Conservation (phyloP, 1,140 invertebrate genomes). For the Hormaphis cornu region DNA sequence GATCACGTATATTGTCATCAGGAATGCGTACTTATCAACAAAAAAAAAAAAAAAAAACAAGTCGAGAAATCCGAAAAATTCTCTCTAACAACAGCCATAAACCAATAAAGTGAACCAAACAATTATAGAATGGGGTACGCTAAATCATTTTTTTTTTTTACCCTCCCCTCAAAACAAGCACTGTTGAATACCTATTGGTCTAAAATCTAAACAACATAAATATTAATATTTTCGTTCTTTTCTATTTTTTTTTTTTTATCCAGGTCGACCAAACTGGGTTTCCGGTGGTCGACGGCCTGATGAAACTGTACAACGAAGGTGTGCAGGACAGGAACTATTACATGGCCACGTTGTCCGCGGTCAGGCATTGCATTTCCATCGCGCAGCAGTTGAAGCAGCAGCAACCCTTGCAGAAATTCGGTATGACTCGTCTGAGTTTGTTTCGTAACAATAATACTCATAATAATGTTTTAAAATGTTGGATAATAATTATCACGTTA, state of each 20-base stretch:
- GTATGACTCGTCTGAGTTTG: constrained; percentile 14
- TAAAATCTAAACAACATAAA: no score
- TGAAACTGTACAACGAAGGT: constrained; percentile 57
- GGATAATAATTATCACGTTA: no score
- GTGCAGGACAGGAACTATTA: constrained; percentile 60
- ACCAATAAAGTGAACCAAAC: no score
- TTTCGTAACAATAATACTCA: not conserved
- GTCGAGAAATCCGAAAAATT: no score
- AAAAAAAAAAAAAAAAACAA: no score
- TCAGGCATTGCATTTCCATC: constrained; percentile 53
- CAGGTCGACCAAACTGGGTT: constrained; percentile 49
- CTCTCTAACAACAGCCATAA: no score
- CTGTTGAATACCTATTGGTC: no score
- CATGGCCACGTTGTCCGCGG: constrained; percentile 55
- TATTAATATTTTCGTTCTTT: no score
- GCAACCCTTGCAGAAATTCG: constrained; percentile 33
- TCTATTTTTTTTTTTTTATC: constrained; percentile 32
- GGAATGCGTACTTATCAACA: no score
- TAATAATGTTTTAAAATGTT: no score
- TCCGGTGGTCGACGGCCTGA: constrained; percentile 56
- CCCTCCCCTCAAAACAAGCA: not conserved
- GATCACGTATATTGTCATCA: no score
- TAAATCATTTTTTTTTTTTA: not conserved
- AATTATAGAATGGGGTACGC: no score
- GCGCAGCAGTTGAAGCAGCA: constrained; percentile 39